phyloP scores from a whole-genome alignment of 2,113 vertebrate genomes.

The Nyctibius bracteatus region DNA sequence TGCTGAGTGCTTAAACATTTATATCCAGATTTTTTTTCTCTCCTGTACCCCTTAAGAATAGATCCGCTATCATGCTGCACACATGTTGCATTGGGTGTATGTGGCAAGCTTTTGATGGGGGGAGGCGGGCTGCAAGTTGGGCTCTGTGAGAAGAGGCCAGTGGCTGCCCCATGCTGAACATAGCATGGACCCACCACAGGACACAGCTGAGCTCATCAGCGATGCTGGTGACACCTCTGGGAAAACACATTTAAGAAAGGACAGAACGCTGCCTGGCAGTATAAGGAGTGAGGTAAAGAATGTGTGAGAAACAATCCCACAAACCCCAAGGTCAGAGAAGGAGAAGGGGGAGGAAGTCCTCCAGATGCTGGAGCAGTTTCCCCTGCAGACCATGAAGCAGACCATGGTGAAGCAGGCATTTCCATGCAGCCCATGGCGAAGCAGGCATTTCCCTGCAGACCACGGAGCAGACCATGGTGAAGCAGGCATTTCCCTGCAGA shows the following conservation, averaged over 20 bases:
- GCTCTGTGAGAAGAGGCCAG: background rate
- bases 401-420: background rate
- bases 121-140: no score
- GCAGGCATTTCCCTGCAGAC: no score
- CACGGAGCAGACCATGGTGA: no score
- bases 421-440: no score
- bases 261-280: background rate
- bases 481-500: no score
- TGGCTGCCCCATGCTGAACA: background rate
- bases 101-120: background rate
- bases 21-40: background rate
- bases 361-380: fast-evolving
- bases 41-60: background rate
- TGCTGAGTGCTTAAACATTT: fast-evolving
- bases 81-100: no score
- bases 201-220: background rate
- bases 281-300: background rate
- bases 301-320: fast-evolving
- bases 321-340: background rate
- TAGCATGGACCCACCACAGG: background rate
- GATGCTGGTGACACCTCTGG: background rate
- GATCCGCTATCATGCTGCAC: no score
- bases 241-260: background rate
- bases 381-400: background rate
- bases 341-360: background rate